A percentile compares a stretch with the other conserved stretches of the same genome.
Evolutionary conservation across 2,113 vertebrate species (phyloP).

Genomic region (Notarius quadriscutis): DNA sequence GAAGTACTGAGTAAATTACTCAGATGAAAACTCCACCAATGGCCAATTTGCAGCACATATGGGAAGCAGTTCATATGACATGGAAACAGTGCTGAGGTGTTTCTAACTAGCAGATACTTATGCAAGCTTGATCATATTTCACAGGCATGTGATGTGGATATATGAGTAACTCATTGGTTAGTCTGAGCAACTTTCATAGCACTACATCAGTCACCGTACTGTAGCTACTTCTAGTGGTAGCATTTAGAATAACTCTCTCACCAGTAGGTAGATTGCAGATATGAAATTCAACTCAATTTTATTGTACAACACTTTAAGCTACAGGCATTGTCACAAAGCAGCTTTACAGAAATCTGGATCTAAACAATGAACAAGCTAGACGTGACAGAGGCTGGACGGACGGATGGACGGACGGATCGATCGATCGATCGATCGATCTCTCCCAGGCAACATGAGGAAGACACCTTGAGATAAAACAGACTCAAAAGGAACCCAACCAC

Average conservation of each 20-base stretch:
- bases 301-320: no score
- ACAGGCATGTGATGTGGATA: neutral
- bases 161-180: neutral
- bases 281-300: neutral
- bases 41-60: slow-evolving; percentile 2
- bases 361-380: no score
- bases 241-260: neutral
- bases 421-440: no score
- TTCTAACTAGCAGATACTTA: slow-evolving; percentile 24
- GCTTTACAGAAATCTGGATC: no score
- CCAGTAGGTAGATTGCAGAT: neutral
- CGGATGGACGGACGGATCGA: no score
- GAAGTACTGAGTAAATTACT: slow-evolving; percentile 5
- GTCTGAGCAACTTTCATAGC: neutral
- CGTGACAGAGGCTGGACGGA: no score
- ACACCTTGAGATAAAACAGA: neutral
- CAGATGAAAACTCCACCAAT: slow-evolving; percentile 40
- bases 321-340: no score
- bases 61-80: neutral
- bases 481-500: neutral
- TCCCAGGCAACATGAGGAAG: neutral
- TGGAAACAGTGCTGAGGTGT: neutral
- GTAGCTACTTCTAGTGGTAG: neutral
- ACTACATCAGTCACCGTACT: neutral
- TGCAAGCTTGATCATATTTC: slow-evolving; percentile 7